Evolutionary conservation across 2,888 invertebrate species (phyloP).

Genomic region (Eilema griseolum): DNA sequence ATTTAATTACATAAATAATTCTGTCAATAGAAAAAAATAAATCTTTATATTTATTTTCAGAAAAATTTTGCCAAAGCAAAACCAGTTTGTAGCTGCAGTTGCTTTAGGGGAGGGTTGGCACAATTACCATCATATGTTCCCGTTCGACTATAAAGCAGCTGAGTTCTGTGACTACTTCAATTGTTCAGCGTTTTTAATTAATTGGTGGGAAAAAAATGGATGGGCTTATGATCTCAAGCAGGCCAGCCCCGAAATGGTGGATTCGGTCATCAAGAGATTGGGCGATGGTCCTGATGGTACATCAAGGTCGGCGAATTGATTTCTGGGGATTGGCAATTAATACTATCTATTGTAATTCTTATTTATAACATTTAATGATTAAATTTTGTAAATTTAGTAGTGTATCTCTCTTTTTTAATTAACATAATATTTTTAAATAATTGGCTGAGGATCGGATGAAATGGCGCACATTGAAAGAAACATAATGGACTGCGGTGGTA

Average conservation of each 20-base stretch:
- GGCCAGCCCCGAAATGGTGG: conserved; percentile 24
- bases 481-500: too few relatives aligned
- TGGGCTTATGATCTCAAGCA: conserved; percentile 43
- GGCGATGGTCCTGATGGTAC: conserved; percentile 13
- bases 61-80: conserved; percentile 19
- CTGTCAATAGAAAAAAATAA: neutral
- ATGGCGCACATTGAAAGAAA: too few relatives aligned
- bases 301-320: neutral
- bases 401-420: too few relatives aligned
- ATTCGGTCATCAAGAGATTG: conserved; percentile 14
- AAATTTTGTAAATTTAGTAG: too few relatives aligned
- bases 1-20: neutral
- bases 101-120: conserved; percentile 88
- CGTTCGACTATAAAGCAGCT: conserved; percentile 82
- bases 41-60: conserved; percentile 11
- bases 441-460: too few relatives aligned
- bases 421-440: too few relatives aligned
- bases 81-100: conserved; percentile 73
- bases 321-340: neutral
- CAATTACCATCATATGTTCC: conserved; percentile 90
- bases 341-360: neutral
- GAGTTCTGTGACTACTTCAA: conserved; percentile 58
- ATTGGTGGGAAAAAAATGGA: conserved; percentile 33
- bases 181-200: conserved; percentile 9
- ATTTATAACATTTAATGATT: too few relatives aligned